Base-by-base conservation (phyloP, 2,888 invertebrate species). In the Sussaba pulchella region DNA sequence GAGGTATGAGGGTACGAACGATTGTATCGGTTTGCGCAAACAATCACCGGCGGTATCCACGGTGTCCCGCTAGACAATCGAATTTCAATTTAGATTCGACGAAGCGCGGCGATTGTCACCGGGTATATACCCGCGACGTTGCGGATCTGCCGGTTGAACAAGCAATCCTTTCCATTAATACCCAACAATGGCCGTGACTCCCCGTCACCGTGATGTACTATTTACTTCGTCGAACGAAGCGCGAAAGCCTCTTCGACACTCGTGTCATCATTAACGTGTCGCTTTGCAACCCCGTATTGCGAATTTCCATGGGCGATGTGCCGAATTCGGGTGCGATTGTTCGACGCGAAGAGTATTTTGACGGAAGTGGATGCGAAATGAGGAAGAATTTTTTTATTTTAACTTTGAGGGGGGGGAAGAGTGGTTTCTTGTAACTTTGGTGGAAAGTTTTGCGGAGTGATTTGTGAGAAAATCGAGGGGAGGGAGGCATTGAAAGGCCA, bases 91-190 rank as follows among this genome's bases (percentile, higher is more conserved):
- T 90, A 87, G 88, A 88, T 85, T 86, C 87, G 86, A 84, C 88
- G 88, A 88, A 88, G 87, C 89, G 88, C 84, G 83, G 85, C 80
- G 74, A 72, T 80, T 80, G 80, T 76, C 80, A 76, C 75, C 6
- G n/a, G n/a, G n/a, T 59, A 54, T 54, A 26, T 24, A n/a, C 26
- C 24, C 52, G 24, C 54, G 64, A 45, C 71, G 47, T 19, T 50
- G 85, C 84, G 87, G 86, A 89, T 85, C 85, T 85, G 86, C 87
- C 88, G 87, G 85, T 88, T 87, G 87, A 89, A 88, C 89, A 88
- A 90, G 87, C 91, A 89, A 91, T 90, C 90, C 90, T 90, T 91
- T 90, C 91, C 89, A 90, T 91, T 90, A 91, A 90, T 87, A 85
- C n/a, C n/a, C 87, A 87, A 91, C 91, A 91, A 91, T 91, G 87